These are phyloP conservation scores for Eledona agricola DNA, from an alignment of 2,888 invertebrate species.

Conservation along the genomic window DNA sequence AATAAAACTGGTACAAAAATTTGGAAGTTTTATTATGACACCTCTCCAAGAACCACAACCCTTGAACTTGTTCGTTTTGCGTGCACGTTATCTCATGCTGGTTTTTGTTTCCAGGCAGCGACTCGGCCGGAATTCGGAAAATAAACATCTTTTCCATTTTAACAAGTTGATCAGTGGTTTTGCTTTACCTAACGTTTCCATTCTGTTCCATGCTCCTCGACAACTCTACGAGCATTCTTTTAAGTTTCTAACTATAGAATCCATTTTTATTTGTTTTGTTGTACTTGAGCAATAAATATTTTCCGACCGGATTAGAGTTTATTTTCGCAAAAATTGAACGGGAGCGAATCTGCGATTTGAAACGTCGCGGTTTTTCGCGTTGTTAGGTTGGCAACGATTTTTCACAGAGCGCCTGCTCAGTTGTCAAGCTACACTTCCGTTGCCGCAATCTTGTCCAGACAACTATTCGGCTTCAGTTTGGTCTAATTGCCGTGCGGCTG, in stretches of 20 bases:
- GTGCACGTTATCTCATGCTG: slow-evolving; percentile 15
- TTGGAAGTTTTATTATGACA: slow-evolving; percentile 46
- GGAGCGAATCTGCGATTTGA: slow-evolving; percentile 4
- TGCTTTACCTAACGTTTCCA: slow-evolving; percentile 33
- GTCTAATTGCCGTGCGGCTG: slow-evolving; percentile 52
- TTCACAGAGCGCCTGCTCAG: slow-evolving; percentile 46
- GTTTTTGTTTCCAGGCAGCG: slow-evolving; percentile 56
- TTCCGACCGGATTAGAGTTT: slow-evolving; percentile 22
- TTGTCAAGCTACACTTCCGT: slow-evolving; percentile 55
- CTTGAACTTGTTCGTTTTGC: slow-evolving; percentile 30
- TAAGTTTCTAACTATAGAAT: slow-evolving; percentile 12
- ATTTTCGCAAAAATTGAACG: slow-evolving; percentile 3
- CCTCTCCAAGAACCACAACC: slow-evolving; percentile 60
- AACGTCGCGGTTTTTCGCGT: slow-evolving; percentile 6
- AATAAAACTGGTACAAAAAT: slow-evolving; percentile 56
- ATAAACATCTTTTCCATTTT: slow-evolving; percentile 60
- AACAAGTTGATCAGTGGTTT: slow-evolving; percentile 55
- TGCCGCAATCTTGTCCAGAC: slow-evolving; percentile 50
- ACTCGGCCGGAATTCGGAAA: slow-evolving; percentile 54
- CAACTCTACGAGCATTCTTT: slow-evolving; percentile 9
- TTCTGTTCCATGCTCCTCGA: slow-evolving; percentile 26
- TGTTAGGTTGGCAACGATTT: slow-evolving; percentile 12
- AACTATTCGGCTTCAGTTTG: slow-evolving; percentile 55
- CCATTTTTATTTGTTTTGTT: slow-evolving; percentile 29
- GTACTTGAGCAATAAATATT: too few species aligned